Conservation (phyloP, 1,140 invertebrate species). For the honey bee (Apis mellifera) region Amel_HAv3.1 CM009939.2:3571501-3572000, state of each 20-base stretch:
- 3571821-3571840: too few relatives aligned
- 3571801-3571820: neutral
- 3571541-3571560: constrained; percentile 8
- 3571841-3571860: neutral
- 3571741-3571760: constrained; percentile 12
- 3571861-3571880: too few relatives aligned
- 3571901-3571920: too few relatives aligned
- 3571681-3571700: neutral
- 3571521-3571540: neutral
- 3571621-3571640: neutral
- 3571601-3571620: constrained; percentile 22
- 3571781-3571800: neutral
- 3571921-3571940: too few relatives aligned
- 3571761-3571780: constrained; percentile 9
- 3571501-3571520: neutral
- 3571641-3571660: constrained; percentile 34
- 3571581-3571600: neutral
- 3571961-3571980: too few relatives aligned
- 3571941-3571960: too few relatives aligned
- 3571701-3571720: constrained; percentile 14
- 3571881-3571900: too few relatives aligned
- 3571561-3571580: constrained; percentile 29
- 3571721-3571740: constrained; percentile 32
- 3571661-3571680: constrained; percentile 14
- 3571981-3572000: too few relatives aligned